Evolutionary conservation across 2,113 vertebrate species (phyloP), one percentile per base, ranked within the genome.

Genomic region (Potamarius usumacintae): DNA sequence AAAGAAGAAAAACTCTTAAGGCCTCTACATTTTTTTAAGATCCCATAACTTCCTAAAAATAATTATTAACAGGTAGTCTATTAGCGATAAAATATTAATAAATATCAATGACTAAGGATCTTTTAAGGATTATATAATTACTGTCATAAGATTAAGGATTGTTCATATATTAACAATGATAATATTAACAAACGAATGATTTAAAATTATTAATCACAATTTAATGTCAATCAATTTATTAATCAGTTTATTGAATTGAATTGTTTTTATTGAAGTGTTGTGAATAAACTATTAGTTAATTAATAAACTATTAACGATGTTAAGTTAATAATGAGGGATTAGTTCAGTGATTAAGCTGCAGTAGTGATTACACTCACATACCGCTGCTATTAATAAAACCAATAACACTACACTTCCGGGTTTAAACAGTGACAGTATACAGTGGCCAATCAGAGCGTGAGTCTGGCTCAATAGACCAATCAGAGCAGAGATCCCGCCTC

Each of bases 321-420:
- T 42, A 42, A 42, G 74, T 77, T 5, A 77, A 50, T 77, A 77
- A 52, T 0, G 48, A 77, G 74, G 12, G 34, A 74, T 18, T 74
- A 57, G 27, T 30, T 14, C 20, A 76, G 34, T 18, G 22, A 57
- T 55, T 58, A 58, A 57, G 30, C 57, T 27, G 12, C 72, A 52
- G 72, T 27, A 20, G 12, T 15, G 34, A 53, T 86, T 42, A 42
- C 15, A 71, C 25, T 25, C 55, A 82, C 55, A 82, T 72, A n/a
- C 50, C 42, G 9, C 77, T 20, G 34, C 69, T 89, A 89, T 82
- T 89, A 76, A 85, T 86, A 77, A 1, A 79, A 53, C 55, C 63
- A 85, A 72, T 88, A 63, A 52, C 74, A 34, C 25, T 5, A 7
- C 74, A 83, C 50, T 58, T 83, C 42, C 72, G 69, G 50, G 7